Percentiles rank a stretch among this genome's conserved stretches.
Conservation (phyloP, 1,140 invertebrate species). For the Pogonomyrmex barbatus region DNA sequence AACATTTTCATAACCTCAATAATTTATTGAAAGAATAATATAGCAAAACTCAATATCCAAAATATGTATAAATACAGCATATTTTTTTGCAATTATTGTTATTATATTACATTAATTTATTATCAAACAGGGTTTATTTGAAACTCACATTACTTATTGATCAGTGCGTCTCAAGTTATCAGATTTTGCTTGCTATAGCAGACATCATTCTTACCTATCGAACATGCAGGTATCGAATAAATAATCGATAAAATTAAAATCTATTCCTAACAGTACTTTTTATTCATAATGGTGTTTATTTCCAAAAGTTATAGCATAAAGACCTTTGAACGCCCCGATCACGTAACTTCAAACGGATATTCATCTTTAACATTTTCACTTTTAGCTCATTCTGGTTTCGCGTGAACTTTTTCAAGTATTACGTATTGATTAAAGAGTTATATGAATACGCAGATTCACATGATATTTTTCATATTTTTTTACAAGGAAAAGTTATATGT, state of each 20-base stretch:
- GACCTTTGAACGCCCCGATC: background rate
- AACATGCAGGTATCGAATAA: background rate
- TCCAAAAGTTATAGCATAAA: background rate
- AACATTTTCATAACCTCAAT: conserved; percentile 6
- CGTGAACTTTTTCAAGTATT: no score
- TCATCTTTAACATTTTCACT: background rate
- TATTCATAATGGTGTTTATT: no score
- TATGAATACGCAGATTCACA: background rate
- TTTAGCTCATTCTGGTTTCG: background rate
- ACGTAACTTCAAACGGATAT: background rate
- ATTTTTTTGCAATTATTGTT: conserved; percentile 1
- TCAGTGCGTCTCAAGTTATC: background rate
- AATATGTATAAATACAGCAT: background rate
- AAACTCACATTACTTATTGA: background rate
- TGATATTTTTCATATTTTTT: background rate
- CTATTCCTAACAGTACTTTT: no score
- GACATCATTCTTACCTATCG: conserved; percentile 3
- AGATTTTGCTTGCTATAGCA: background rate
- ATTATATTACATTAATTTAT: background rate
- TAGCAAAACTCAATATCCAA: background rate
- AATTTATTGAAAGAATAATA: conserved; percentile 5
- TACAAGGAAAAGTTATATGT: background rate
- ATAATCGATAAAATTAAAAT: background rate
- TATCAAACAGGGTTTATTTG: background rate
- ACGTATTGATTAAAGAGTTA: background rate